These are phyloP conservation scores for Anastatus disparis DNA, from an alignment of 1,140 invertebrate genomes.

Conservation along the genomic window DNA sequence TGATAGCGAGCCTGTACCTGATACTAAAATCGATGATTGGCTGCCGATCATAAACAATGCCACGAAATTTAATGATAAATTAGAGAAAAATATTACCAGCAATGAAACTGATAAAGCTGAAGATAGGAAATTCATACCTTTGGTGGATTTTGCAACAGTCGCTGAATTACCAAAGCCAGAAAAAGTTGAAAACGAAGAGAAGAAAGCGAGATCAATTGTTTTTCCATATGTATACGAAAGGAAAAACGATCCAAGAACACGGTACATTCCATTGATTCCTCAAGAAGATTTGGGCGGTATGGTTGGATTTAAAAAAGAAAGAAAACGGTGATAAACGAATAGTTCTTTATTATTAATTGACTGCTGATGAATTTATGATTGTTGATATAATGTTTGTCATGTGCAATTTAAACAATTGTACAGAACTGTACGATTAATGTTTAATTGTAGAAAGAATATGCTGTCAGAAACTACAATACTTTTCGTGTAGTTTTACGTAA, in stretches of 20 bases:
- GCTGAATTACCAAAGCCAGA: not conserved
- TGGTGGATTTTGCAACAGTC: constrained; percentile 45
- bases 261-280: constrained; percentile 62
- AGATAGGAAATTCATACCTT: constrained; percentile 52
- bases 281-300: constrained; percentile 57
- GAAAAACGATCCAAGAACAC: constrained; percentile 60
- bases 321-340: constrained; percentile 24
- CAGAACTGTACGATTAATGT: too few relatives aligned
- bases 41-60: constrained; percentile 43
- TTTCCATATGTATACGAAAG: constrained; percentile 63
- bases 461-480: too few relatives aligned
- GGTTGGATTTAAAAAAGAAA: not conserved
- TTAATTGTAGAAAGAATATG: too few relatives aligned
- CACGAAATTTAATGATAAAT: too few relatives aligned
- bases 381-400: too few relatives aligned
- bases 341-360: too few relatives aligned
- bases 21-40: constrained; percentile 58
- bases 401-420: too few relatives aligned
- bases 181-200: constrained; percentile 40
- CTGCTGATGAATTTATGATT: too few relatives aligned
- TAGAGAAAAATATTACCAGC: too few relatives aligned
- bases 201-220: constrained; percentile 50
- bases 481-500: too few relatives aligned
- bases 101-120: too few relatives aligned
- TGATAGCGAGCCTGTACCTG: constrained; percentile 33